Conservation (phyloP, 2,113 vertebrate genomes). For the Chloroceryle aenea region DNA sequence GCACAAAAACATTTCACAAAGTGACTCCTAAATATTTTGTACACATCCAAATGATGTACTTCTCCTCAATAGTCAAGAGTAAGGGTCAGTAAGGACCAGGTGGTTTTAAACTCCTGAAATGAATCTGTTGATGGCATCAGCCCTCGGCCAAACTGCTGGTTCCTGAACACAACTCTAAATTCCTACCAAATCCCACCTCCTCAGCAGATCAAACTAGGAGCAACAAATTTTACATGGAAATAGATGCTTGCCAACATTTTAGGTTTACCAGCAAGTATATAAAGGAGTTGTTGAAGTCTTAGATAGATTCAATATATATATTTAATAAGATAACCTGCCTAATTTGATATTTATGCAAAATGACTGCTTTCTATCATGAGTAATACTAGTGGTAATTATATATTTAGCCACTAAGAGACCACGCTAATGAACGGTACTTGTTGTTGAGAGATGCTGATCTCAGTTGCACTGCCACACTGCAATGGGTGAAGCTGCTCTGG, state of each 20-base stretch:
- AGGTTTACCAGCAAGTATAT: conserved; percentile 44
- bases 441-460: not conserved
- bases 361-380: conserved; percentile 74
- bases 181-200: not conserved
- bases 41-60: not conserved
- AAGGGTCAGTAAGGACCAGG: not conserved
- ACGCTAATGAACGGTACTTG: conserved; percentile 62
- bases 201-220: not conserved
- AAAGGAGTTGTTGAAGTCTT: conserved; percentile 50
- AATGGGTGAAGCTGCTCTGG: not conserved
- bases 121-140: not conserved
- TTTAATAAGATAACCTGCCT: conserved; percentile 63
- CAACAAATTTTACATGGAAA: conserved; percentile 22
- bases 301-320: conserved; percentile 58
- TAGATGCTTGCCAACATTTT: conserved; percentile 34
- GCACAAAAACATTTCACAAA: not conserved
- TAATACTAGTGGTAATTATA: conserved; percentile 68
- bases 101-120: not conserved
- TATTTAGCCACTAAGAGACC: conserved; percentile 69
- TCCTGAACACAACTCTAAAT: not conserved
- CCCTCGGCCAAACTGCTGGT: not conserved
- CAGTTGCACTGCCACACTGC: not conserved
- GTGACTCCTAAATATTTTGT: not conserved
- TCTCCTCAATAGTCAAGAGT: not conserved
- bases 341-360: conserved; percentile 78